phyloP scores from a whole-genome alignment of 2,113 vertebrate genomes.

The Nyctereutes procyonoides region DNA sequence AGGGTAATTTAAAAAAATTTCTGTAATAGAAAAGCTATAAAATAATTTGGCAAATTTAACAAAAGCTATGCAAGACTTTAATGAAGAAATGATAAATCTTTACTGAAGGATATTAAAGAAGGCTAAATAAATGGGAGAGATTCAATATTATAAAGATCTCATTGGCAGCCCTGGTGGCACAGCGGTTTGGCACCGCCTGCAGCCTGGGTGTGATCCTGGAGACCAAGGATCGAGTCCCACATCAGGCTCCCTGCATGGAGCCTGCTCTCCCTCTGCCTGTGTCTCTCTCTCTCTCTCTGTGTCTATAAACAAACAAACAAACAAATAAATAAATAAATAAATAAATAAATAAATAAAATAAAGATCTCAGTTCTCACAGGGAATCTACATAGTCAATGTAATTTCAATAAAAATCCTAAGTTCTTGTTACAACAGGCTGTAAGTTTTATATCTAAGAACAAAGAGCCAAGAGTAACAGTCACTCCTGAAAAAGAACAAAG shows the following conservation, averaged over 20 bases:
- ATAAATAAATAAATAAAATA: too few species aligned
- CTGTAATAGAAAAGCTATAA: slow-evolving; percentile 1
- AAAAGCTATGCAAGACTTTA: slow-evolving; percentile 25
- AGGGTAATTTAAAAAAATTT: neutral
- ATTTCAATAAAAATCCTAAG: neutral
- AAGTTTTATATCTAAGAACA: neutral
- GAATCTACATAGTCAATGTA: neutral
- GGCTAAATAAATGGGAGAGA: neutral
- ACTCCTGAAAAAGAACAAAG: neutral
- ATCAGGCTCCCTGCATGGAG: too few species aligned
- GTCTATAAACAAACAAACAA: too few species aligned
- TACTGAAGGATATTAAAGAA: slow-evolving; percentile 49
- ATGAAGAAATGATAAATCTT: slow-evolving; percentile 39
- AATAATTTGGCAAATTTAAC: slow-evolving; percentile 38
- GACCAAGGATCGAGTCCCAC: too few species aligned
- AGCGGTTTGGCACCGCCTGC: too few species aligned
- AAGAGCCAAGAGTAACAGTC: neutral
- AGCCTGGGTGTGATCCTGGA: too few species aligned
- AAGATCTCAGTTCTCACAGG: neutral
- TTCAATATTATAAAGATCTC: neutral
- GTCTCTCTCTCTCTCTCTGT: too few species aligned
- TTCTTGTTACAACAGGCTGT: neutral
- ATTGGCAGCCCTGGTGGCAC: too few species aligned
- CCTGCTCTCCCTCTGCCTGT: too few species aligned
- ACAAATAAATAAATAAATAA: too few species aligned